phyloP scores from a whole-genome alignment of 2,888 invertebrate genomes.

The Brassicogethes aeneus region DNA sequence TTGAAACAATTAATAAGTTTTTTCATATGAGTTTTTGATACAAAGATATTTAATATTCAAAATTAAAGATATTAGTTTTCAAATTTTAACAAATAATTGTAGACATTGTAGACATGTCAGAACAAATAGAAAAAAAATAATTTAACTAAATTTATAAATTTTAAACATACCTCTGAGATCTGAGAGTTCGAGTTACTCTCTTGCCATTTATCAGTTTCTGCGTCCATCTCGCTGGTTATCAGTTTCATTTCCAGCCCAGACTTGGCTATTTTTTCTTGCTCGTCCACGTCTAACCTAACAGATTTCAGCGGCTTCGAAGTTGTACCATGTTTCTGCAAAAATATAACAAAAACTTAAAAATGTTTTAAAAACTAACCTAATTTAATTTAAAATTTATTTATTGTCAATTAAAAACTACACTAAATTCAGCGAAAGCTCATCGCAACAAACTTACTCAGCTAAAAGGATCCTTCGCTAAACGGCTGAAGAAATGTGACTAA shows the following conservation, averaged over 20 bases:
- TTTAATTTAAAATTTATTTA: neutral
- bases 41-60: too few relatives aligned
- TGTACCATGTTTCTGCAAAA: slow-evolving; percentile 85
- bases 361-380: neutral
- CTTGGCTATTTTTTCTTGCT: slow-evolving; percentile 95
- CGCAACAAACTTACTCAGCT: neutral
- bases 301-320: slow-evolving; percentile 89
- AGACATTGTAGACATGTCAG: too few relatives aligned
- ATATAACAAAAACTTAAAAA: neutral
- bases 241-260: slow-evolving; percentile 95
- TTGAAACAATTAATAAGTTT: too few relatives aligned
- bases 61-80: too few relatives aligned
- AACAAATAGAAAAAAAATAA: too few relatives aligned
- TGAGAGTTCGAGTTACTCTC: slow-evolving; percentile 45
- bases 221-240: slow-evolving; percentile 90
- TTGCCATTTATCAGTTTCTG: slow-evolving; percentile 96
- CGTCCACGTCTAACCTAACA: slow-evolving; percentile 82
- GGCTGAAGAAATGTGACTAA: neutral
- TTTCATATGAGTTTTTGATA: too few relatives aligned
- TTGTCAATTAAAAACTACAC: neutral
- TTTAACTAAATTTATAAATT: neutral
- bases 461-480: too few relatives aligned
- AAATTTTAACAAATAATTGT: too few relatives aligned
- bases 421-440: neutral
- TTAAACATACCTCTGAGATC: slow-evolving; percentile 44